phyloP scores from a whole-genome alignment of 2,113 vertebrate genomes.

The Oreocharis arfaki region DNA sequence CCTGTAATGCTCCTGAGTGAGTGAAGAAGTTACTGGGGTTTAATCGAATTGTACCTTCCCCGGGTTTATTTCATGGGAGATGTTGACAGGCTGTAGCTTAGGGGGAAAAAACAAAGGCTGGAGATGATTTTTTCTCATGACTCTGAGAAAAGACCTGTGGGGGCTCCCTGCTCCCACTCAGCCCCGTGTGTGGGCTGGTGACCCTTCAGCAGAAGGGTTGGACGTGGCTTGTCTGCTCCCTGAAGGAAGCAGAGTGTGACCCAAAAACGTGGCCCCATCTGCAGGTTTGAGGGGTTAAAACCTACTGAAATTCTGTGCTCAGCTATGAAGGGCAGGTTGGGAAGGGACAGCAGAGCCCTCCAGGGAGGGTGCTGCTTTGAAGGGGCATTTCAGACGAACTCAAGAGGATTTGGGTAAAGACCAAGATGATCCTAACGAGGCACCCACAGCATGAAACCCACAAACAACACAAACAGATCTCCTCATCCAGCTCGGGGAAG shows the following conservation, averaged over 20 bases:
- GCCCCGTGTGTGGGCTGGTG: background rate
- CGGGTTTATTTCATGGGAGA: background rate
- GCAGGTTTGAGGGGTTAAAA: background rate
- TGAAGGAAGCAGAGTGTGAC: background rate
- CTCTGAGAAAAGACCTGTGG: background rate
- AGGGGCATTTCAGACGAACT: background rate
- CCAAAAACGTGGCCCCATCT: background rate
- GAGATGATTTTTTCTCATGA: background rate
- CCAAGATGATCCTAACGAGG: rapidly evolving
- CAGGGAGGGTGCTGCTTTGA: background rate
- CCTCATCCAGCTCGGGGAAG: background rate
- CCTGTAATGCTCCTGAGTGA: background rate
- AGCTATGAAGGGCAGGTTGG: background rate
- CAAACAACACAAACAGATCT: background rate
- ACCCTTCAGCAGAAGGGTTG: background rate
- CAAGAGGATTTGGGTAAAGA: background rate
- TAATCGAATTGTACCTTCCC: background rate
- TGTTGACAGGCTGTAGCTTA: background rate
- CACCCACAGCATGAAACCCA: background rate
- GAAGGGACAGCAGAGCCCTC: background rate
- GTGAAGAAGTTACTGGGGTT: background rate
- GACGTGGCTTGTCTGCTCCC: background rate
- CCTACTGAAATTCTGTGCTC: background rate
- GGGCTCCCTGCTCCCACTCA: background rate
- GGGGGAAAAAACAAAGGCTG: background rate